These are phyloP conservation scores for Sebastes iracundus DNA, from an alignment of 2,797 vertebrate genomes.

Conservation along the genomic window DNA sequence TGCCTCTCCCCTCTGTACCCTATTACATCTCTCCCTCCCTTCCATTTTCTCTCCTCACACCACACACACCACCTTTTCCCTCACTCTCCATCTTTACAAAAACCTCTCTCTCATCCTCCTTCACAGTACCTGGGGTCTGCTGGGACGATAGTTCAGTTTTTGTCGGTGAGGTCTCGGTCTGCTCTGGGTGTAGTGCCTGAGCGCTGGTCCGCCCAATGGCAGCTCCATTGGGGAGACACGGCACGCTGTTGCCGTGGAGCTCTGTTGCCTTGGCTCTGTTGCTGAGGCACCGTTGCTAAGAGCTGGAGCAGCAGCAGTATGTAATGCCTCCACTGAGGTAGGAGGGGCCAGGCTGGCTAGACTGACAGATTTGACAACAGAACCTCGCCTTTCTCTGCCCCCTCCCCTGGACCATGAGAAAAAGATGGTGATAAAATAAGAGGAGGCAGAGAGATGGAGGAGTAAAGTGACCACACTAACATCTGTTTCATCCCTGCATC, in stretches of 20 bases:
- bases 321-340: slow-evolving; percentile 77
- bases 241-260: slow-evolving; percentile 82
- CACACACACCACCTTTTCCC: slow-evolving; percentile 40
- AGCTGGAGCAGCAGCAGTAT: slow-evolving; percentile 79
- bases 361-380: slow-evolving; percentile 82
- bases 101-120: slow-evolving; percentile 33
- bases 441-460: slow-evolving; percentile 21
- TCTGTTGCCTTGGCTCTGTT: slow-evolving; percentile 81
- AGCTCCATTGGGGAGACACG: slow-evolving; percentile 85
- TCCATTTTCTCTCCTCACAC: slow-evolving; percentile 66
- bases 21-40: slow-evolving; percentile 69
- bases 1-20: slow-evolving; percentile 79
- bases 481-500: slow-evolving; percentile 23
- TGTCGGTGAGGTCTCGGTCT: slow-evolving; percentile 83
- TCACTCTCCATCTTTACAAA: slow-evolving; percentile 60
- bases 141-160: slow-evolving; percentile 81
- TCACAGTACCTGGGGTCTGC: slow-evolving; percentile 78
- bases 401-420: slow-evolving; percentile 65
- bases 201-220: slow-evolving; percentile 83
- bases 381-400: slow-evolving; percentile 76
- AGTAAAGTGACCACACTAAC: slow-evolving; percentile 23
- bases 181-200: slow-evolving; percentile 84
- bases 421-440: slow-evolving; percentile 63
- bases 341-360: slow-evolving; percentile 74
- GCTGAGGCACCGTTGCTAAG: slow-evolving; percentile 84